phyloP scores from a whole-genome alignment of 2,888 invertebrate species.

The Callinectes sapidus region DNA sequence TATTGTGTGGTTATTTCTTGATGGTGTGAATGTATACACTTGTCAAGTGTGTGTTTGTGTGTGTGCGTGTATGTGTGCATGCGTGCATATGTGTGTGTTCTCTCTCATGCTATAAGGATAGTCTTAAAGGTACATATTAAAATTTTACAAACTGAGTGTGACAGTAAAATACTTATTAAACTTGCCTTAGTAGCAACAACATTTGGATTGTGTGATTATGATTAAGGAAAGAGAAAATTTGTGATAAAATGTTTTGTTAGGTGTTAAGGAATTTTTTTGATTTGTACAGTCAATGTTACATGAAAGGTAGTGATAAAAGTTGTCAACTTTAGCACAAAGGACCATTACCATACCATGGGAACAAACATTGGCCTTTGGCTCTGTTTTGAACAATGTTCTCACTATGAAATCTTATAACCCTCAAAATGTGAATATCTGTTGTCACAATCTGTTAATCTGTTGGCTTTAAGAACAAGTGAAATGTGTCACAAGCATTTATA shows the following conservation, averaged over 20 bases:
- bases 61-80: too few relatives aligned
- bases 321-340: neutral
- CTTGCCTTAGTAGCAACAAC: constrained; percentile 25
- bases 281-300: constrained; percentile 5
- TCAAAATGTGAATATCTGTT: neutral
- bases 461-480: neutral
- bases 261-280: neutral
- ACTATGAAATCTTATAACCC: neutral
- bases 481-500: neutral
- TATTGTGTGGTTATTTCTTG: neutral
- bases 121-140: neutral
- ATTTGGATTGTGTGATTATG: constrained; percentile 12
- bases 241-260: constrained; percentile 28
- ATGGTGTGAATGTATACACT: constrained; percentile 4
- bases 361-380: neutral
- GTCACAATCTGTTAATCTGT: constrained; percentile 12
- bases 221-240: constrained; percentile 29
- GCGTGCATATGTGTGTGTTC: neutral
- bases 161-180: neutral
- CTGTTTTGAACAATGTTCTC: neutral
- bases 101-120: neutral
- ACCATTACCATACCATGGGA: constrained; percentile 20
- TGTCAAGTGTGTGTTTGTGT: neutral
- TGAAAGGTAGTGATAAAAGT: neutral
- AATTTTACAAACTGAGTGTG: neutral